Conservation (phyloP, 2,113 vertebrate species). For the Seriola aureovittata region DNA sequence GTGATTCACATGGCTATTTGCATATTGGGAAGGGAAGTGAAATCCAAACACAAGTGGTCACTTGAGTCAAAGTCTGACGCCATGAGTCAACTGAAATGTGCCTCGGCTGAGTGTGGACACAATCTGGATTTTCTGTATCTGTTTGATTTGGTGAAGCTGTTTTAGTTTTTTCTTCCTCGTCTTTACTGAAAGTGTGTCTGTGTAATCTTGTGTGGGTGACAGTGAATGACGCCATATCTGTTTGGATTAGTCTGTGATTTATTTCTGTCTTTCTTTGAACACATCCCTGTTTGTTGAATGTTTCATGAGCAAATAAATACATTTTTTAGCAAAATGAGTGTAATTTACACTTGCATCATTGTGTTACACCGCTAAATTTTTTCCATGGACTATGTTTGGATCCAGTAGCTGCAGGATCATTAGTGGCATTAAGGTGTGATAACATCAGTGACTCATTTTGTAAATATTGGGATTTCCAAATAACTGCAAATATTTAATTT, state of each 20-base stretch:
- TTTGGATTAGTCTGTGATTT: neutral
- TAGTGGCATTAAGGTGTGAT: slow-evolving; percentile 43
- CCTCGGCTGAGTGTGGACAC: neutral
- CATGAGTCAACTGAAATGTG: slow-evolving; percentile 26
- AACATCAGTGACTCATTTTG: slow-evolving; percentile 46
- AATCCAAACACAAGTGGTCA: slow-evolving; percentile 51
- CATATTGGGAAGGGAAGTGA: slow-evolving; percentile 20
- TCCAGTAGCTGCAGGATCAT: slow-evolving; percentile 36
- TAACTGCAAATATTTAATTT: slow-evolving; percentile 16
- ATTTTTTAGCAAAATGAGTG: neutral
- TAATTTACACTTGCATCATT: neutral
- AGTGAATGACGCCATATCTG: neutral
- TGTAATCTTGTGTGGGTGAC: neutral
- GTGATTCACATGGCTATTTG: slow-evolving; percentile 33
- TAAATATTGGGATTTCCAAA: slow-evolving; percentile 43
- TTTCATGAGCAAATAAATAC: neutral
- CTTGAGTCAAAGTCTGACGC: slow-evolving; percentile 33
- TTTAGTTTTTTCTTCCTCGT: neutral
- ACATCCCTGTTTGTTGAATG: neutral
- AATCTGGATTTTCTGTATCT: neutral
- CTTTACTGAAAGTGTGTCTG: neutral
- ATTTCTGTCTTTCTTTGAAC: slow-evolving; percentile 1
- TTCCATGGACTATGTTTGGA: slow-evolving; percentile 16
- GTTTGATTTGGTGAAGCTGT: neutral
- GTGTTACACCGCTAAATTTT: slow-evolving; percentile 4